Percentiles rank a stretch among this genome's conserved stretches.
These are phyloP conservation scores for Labeo catla DNA, from an alignment of 2,113 vertebrate genomes.

Conservation along the genomic window DNA sequence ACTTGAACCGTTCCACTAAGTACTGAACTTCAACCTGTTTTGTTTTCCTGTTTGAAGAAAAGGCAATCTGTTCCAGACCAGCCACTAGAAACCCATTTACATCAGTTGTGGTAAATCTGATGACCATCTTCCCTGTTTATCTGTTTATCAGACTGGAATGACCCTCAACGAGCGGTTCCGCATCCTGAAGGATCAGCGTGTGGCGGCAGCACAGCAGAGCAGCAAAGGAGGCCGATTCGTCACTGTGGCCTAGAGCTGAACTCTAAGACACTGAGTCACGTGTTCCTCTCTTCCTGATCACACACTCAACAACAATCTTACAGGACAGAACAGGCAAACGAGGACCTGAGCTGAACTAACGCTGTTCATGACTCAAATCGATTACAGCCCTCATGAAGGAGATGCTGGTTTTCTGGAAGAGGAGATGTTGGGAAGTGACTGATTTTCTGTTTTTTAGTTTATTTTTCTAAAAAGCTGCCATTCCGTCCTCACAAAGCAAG, in stretches of 20 bases:
- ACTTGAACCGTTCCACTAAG: background rate
- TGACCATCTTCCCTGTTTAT: background rate
- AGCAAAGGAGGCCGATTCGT: slow-evolving; percentile 90
- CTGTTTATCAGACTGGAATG: slow-evolving; percentile 84
- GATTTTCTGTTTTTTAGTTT: background rate
- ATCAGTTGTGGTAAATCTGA: background rate
- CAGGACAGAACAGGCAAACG: background rate
- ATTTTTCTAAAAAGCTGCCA: background rate
- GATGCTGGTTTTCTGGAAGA: background rate
- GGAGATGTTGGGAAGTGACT: background rate
- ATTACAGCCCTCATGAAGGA: background rate
- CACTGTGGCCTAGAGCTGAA: slow-evolving; percentile 81
- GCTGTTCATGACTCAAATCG: slow-evolving; percentile 12
- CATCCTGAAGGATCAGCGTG: slow-evolving; percentile 89
- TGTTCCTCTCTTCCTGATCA: slow-evolving; percentile 34
- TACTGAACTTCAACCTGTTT: background rate
- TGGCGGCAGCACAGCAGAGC: slow-evolving; percentile 72
- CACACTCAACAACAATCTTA: background rate
- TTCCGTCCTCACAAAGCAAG: slow-evolving; percentile 27
- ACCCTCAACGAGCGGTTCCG: slow-evolving; percentile 94
- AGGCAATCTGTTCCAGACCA: background rate
- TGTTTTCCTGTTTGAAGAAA: background rate
- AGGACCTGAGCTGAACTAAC: background rate
- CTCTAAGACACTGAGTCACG: background rate
- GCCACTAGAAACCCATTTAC: background rate